Evolutionary conservation across 2,797 vertebrate species (phyloP), one percentile per base, ranked within the genome.

Genomic region (Tragelaphus eurycerus): DNA sequence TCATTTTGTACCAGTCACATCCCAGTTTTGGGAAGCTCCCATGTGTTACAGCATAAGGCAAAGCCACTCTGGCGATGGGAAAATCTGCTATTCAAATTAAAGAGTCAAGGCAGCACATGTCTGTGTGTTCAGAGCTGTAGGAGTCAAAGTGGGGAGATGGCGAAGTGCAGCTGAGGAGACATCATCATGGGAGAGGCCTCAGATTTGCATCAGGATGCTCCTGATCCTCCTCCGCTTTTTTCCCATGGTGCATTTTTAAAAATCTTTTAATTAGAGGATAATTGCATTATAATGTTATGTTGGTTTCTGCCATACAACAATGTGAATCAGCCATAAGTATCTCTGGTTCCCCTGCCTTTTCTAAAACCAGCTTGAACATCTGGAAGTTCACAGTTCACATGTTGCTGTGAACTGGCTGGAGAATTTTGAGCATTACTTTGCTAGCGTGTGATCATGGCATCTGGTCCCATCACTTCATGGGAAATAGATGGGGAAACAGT

Each of bases 71-170:
- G 17, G 38, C 2, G 4, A 8, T 57, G 31, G 2, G 48, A 21
- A 48, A 48, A 59, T 29, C 11, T 14, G 25, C 34, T 46, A 0
- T 50, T 62, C 11, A 52, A 48, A 67, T 15, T 59, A 21, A 31
- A n/a, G 21, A 23, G 50, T n/a, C 2, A 1, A 43, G 57, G 15
- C 21, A 7, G 21, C 7, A 2, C 0, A 0, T 46, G 10, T 13
- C 17, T 19, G 11, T n/a, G 82, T n/a, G 91, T 8, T 14, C 15
- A 54, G 3, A 4, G 29, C 34, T 19, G 9, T 46, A 15, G 14
- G 25, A 16, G 5, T 25, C 48, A 17, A 11, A 21, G 15, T 29
- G 87, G 59, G 9, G 78, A 38, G 27, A 29, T 7, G 1, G 16
- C 2, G 1, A 57, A 7, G n/a, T 7, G 19, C n/a, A 23, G 34